Percentiles rank a stretch among this genome's conserved stretches.
Conservation (phyloP, 2,888 invertebrate genomes). For the Parnassius apollo region DNA sequence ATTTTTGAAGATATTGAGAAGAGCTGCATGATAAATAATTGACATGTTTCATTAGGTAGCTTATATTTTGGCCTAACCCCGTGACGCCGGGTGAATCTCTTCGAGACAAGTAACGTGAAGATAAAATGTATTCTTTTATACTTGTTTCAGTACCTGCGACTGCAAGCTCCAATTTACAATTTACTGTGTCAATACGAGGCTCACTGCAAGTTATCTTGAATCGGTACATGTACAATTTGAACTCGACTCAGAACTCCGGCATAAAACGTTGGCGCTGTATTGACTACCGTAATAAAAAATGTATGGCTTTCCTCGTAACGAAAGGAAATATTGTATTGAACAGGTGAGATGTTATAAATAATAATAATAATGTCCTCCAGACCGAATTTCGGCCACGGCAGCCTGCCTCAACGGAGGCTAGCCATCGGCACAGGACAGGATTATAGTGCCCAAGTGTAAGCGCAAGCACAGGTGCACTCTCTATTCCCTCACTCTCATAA, state of each 20-base stretch:
- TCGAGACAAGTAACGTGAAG: background rate
- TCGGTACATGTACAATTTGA: conserved; percentile 71
- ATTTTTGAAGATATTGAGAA: too few species aligned
- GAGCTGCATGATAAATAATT: too few species aligned
- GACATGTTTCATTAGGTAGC: too few species aligned
- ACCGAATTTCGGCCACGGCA: too few species aligned
- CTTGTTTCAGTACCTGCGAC: conserved; percentile 16
- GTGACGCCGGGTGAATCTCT: too few species aligned
- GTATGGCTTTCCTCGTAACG: conserved; percentile 66
- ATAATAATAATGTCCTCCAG: too few species aligned
- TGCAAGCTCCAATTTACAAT: conserved; percentile 43
- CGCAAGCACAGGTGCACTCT: too few species aligned
- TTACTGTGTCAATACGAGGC: conserved; percentile 62
- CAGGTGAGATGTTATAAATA: conserved; percentile 44
- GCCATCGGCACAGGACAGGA: too few species aligned
- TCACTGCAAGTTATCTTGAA: conserved; percentile 72
- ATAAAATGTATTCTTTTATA: background rate
- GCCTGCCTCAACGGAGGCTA: too few species aligned
- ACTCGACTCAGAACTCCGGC: conserved; percentile 49
- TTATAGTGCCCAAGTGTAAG: too few species aligned
- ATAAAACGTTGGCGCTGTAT: conserved; percentile 72
- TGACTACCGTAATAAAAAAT: conserved; percentile 71
- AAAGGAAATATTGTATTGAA: conserved; percentile 68
- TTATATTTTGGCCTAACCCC: too few species aligned
- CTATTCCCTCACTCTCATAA: too few species aligned